These are phyloP conservation scores for Xenopus laevis DNA, from an alignment of 2,113 vertebrate species.

Conservation along the genomic window DNA sequence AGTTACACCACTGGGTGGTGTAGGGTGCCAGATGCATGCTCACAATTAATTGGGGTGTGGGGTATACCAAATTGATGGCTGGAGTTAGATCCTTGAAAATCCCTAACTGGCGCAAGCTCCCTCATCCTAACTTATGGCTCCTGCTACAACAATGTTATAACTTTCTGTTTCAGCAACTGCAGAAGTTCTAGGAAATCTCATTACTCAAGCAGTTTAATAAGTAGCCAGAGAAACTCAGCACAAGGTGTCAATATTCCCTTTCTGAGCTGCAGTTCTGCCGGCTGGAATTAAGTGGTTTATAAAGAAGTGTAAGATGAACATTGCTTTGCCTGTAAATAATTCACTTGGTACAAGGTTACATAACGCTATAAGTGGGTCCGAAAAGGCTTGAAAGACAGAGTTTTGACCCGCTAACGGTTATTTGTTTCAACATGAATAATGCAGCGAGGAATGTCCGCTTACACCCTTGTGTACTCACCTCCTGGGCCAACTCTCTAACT, in stretches of 20 bases:
- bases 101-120: too few relatives aligned
- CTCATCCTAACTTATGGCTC: too few relatives aligned
- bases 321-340: conserved; percentile 17
- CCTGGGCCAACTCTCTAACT: conserved; percentile 1
- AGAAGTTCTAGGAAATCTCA: neutral
- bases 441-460: conserved; percentile 11
- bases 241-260: neutral
- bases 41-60: too few relatives aligned
- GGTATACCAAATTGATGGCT: too few relatives aligned
- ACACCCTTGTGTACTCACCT: neutral
- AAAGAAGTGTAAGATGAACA: conserved; percentile 7
- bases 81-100: too few relatives aligned
- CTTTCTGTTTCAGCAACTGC: too few relatives aligned
- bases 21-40: too few relatives aligned
- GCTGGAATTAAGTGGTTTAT: conserved; percentile 21
- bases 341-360: neutral
- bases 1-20: too few relatives aligned
- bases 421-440: conserved; percentile 12
- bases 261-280: neutral
- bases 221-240: neutral
- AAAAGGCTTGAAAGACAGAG: neutral
- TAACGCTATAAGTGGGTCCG: neutral
- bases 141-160: too few relatives aligned
- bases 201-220: conserved; percentile 22
- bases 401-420: neutral